These are phyloP conservation scores for Anser brachyrhynchus DNA, from an alignment of 2,113 vertebrate genomes.

Conservation along the genomic window DNA sequence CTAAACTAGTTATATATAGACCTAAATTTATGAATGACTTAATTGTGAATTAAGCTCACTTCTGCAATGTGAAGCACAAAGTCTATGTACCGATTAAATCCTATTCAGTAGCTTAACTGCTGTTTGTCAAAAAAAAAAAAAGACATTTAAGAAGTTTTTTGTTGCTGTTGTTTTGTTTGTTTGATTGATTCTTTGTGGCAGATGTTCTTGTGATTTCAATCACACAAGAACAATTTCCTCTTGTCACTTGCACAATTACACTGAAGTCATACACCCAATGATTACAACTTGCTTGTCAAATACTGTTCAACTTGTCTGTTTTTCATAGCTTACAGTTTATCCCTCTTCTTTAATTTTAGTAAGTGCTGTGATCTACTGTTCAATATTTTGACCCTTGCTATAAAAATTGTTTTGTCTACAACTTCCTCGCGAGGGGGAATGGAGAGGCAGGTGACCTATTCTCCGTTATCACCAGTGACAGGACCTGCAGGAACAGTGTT, in stretches of 20 bases:
- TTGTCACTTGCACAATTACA: not conserved
- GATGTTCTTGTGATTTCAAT: constrained; percentile 39
- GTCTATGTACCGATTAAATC: not conserved
- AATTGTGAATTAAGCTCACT: constrained; percentile 8
- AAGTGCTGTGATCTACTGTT: not conserved
- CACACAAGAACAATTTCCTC: constrained; percentile 11
- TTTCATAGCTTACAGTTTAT: not conserved
- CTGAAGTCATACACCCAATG: not conserved
- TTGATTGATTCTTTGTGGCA: constrained; percentile 26
- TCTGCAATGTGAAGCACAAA: not conserved
- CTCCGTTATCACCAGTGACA: no score
- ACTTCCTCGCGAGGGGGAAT: no score
- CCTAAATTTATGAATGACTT: constrained; percentile 14
- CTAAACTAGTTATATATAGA: constrained; percentile 21
- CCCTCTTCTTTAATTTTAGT: not conserved
- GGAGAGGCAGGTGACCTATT: no score
- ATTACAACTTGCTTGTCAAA: not conserved
- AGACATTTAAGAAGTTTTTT: not conserved
- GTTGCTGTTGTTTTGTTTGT: not conserved
- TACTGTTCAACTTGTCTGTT: not conserved
- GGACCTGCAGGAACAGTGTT: no score
- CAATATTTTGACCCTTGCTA: not conserved
- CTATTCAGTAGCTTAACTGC: constrained; percentile 26
- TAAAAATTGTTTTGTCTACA: not conserved
- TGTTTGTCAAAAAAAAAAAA: not conserved